phyloP scores from a whole-genome alignment of 2,888 invertebrate genomes.

The Drosophila suboccidentalis region DNA sequence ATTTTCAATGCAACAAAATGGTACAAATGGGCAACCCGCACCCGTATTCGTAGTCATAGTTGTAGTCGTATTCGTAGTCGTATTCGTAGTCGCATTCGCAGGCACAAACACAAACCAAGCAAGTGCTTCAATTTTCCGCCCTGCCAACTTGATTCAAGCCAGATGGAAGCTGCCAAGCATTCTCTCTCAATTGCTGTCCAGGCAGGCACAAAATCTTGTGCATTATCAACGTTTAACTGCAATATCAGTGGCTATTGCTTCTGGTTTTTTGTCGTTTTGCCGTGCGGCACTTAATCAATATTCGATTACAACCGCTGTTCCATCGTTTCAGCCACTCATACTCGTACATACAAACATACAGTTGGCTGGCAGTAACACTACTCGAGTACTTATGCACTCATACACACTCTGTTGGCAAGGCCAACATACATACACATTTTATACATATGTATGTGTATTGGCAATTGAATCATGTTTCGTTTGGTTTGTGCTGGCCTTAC shows the following conservation, averaged over 20 bases:
- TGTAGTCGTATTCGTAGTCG: not conserved
- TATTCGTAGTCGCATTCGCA: conserved; percentile 3
- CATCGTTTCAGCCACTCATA: conserved; percentile 21
- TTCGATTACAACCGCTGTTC: conserved; percentile 66
- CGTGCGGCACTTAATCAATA: conserved; percentile 74
- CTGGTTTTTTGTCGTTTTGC: conserved; percentile 16
- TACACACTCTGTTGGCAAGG: conserved; percentile 28
- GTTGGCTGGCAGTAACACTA: conserved; percentile 21
- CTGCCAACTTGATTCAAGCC: conserved; percentile 65
- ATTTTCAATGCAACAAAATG: conserved; percentile 60
- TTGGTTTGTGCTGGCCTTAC: conserved; percentile 3
- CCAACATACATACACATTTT: conserved; percentile 25
- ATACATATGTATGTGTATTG: conserved; percentile 61
- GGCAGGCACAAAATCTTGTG: conserved; percentile 50
- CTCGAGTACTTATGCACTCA: conserved; percentile 19
- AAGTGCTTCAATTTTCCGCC: conserved; percentile 79
- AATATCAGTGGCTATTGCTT: conserved; percentile 62
- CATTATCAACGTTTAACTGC: conserved; percentile 78
- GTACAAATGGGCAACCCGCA: conserved; percentile 19
- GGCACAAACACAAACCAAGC: conserved; percentile 30
- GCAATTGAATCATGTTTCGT: conserved; percentile 77
- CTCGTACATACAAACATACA: not conserved
- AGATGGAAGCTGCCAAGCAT: conserved; percentile 25
- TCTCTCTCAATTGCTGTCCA: conserved; percentile 20
- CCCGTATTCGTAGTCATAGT: not conserved